Evolutionary conservation across 1,140 invertebrate species (phyloP), one percentile per base, ranked within the genome.

Genomic region (Eufriesea mexicana): DNA sequence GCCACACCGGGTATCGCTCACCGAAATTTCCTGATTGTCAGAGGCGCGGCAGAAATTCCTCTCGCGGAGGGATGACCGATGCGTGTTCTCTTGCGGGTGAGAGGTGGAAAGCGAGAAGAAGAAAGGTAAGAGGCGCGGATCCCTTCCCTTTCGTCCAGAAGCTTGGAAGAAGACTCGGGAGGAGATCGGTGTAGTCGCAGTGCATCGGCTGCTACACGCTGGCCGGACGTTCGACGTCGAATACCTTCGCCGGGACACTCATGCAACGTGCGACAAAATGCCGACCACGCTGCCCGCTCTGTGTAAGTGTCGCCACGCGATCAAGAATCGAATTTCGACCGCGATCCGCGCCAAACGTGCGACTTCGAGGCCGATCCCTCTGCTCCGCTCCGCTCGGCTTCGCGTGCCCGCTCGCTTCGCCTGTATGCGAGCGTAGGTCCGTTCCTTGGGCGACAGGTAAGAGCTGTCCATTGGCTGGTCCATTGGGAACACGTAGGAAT

Each of bases 111-210:
- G 88, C 70, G 91, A 88, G 70, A 91, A 89, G 79, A 91, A 89
- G 90, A 92, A 92, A 92, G 91, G 92, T 91, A 92, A 92, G 89
- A 91, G 91, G 90, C 57, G 18, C 71, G n/a, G 68, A 91, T 92
- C 92, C 91, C 92, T 92, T 86, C 92, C 91, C 86, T 88, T 87
- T 85, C 87, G 89, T 62, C 85, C 86, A 89, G 88, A 85, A 73
- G 16, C 71, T 66, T 81, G 73, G 79, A 83, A 86, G 88, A 89
- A 90, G 87, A 89, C 74, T 72, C 72, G 82, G 62, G 80, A 74
- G 47, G 78, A 51, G 83, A 88, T 79, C 83, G 86, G 55, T 35
- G 28, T 83, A 72, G 64, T 88, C 90, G 85, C 89, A 93, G 92
- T 92, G 91, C 91, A 91, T 90, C 91, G 87, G 89, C 80, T 88